phyloP scores from a whole-genome alignment of 2,888 invertebrate genomes.

The Tenthredo distinguenda region DNA sequence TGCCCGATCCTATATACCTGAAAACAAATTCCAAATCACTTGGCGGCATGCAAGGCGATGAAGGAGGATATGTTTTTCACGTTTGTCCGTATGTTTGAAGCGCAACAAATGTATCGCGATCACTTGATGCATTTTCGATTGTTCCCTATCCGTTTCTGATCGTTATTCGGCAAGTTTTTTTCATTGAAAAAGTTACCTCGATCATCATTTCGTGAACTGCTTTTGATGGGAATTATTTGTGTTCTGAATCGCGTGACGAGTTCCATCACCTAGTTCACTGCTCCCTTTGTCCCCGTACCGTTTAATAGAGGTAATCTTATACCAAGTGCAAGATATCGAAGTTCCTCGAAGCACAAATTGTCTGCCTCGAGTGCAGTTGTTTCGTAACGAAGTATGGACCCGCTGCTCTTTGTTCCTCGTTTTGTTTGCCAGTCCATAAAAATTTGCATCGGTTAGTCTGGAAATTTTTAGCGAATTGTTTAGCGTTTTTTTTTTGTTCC shows the following conservation, averaged over 20 bases:
- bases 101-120: neutral
- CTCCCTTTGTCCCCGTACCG: neutral
- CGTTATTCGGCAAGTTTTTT: neutral
- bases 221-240: constrained; percentile 18
- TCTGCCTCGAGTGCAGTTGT: neutral
- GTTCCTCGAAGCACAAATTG: neutral
- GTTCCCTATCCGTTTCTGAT: neutral
- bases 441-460: neutral
- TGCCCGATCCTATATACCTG: neutral
- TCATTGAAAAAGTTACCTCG: neutral
- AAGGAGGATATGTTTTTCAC: neutral
- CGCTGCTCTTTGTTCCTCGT: neutral
- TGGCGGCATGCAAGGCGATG: neutral
- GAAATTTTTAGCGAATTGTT: neutral
- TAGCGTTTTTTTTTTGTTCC: neutral
- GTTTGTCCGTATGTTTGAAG: neutral
- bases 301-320: neutral
- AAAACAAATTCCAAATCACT: neutral
- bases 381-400: neutral
- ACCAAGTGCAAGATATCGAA: neutral
- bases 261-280: neutral
- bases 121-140: neutral
- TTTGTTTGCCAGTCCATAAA: neutral
- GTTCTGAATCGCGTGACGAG: neutral
- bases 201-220: neutral